Base-by-base conservation (phyloP, 2,888 invertebrate genomes). In the Stratiomys singularior region DNA sequence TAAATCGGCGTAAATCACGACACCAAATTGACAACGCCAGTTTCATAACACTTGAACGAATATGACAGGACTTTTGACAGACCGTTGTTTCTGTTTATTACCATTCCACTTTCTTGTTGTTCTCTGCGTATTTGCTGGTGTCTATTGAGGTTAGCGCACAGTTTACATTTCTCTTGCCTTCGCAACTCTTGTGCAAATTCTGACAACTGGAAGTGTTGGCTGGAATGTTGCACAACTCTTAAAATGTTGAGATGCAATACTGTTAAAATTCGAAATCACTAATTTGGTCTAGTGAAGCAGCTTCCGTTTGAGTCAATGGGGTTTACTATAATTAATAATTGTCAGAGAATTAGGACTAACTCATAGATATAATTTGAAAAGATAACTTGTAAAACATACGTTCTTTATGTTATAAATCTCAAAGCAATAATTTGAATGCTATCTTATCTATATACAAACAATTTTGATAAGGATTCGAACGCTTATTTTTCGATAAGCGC, bases 51-150 rank as follows among this genome's bases (percentile, higher is more conserved):
- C 23, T 18, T 23, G 18, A 23, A 23, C 2, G 52, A 25, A 60
- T 21, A 27, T 69, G 69, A 69, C 69, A 69, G 46, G n/a, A 18
- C 47, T 15, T 23, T 25, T 46, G 67, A 64, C 64, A 64, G 64
- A 28, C 7, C 64, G n/a, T 30, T 64, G 67, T 37, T 69, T 69
- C 69, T 69, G 69, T 69, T 69, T 69, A 64, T 66, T 46, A 46
- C 21, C 28, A 28, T 64, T 52, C 27, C 9, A 30, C n/a, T 30
- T 66, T 66, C 28, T 63, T 63, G 66, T 44, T 66, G 66, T 11
- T 30, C n/a, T 25, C 52, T 18, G 63, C 37, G 37, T 37, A 37
- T 9, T 37, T 37, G 37, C 9, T 37, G 37, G 37, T 5, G 9
- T n/a, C n/a, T 37, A 9, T 37, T 37, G 37, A 37, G 37, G 37